phyloP scores from a whole-genome alignment of 2,888 invertebrate species.

The Leptogaster cylindrica region DNA sequence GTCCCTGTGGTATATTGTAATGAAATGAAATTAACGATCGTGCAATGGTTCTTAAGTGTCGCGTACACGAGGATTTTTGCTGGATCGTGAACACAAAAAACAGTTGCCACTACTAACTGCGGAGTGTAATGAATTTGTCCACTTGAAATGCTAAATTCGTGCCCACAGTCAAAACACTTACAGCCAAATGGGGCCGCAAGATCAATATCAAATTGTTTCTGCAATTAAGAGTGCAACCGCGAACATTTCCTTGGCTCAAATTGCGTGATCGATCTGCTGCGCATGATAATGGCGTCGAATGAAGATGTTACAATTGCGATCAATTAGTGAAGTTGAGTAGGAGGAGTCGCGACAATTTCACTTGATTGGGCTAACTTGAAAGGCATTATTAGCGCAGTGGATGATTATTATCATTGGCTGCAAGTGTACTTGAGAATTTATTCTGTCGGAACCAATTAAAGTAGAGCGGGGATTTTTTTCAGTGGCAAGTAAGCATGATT shows the following conservation, averaged over 20 bases:
- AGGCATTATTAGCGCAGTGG: too few species aligned
- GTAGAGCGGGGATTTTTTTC: too few species aligned
- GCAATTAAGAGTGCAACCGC: slow-evolving; percentile 25
- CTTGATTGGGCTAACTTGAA: too few species aligned
- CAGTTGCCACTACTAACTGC: slow-evolving; percentile 19
- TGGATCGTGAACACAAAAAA: background rate
- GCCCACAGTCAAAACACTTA: background rate
- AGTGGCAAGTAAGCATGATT: too few species aligned
- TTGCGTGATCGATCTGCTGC: slow-evolving; percentile 29
- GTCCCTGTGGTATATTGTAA: slow-evolving; percentile 19
- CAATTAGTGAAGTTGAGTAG: slow-evolving; percentile 27
- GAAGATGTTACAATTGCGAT: slow-evolving; percentile 31
- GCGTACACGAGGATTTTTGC: slow-evolving; percentile 11
- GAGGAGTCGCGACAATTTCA: too few species aligned
- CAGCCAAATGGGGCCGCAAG: slow-evolving; percentile 22
- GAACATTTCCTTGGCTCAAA: background rate
- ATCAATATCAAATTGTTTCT: slow-evolving; percentile 15
- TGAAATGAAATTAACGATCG: slow-evolving; percentile 37
- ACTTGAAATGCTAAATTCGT: slow-evolving; percentile 37
- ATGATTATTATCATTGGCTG: too few species aligned
- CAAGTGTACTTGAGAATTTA: too few species aligned
- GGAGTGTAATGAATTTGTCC: slow-evolving; percentile 34
- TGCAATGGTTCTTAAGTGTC: slow-evolving; percentile 27
- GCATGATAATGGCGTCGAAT: slow-evolving; percentile 25
- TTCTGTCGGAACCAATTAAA: too few species aligned